Conservation (phyloP, 2,888 invertebrate genomes). For the Ganaspis brasiliensis region DNA sequence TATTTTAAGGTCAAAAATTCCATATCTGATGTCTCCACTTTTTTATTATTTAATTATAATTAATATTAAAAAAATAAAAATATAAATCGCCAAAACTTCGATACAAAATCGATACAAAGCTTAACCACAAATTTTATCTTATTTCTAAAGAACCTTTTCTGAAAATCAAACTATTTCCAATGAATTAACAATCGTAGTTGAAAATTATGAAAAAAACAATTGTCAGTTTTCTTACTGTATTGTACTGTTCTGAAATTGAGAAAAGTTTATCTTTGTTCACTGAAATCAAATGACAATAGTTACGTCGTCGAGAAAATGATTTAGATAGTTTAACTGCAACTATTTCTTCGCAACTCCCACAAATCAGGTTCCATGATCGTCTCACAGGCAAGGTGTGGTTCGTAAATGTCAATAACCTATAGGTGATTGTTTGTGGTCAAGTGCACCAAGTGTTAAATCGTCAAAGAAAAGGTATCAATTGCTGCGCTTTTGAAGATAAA, state of each 20-base stretch:
- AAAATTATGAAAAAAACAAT: too few relatives aligned
- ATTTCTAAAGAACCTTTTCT: too few relatives aligned
- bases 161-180: too few relatives aligned
- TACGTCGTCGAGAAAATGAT: background rate
- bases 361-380: background rate
- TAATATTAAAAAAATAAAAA: too few relatives aligned
- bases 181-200: too few relatives aligned
- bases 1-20: too few relatives aligned
- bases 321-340: background rate
- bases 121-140: too few relatives aligned
- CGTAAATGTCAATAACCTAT: slow-evolving; percentile 1
- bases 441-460: background rate
- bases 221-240: background rate
- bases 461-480: background rate
- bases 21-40: too few relatives aligned
- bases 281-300: background rate
- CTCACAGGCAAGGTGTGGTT: background rate
- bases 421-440: background rate
- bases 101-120: too few relatives aligned
- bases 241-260: background rate
- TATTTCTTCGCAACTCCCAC: background rate
- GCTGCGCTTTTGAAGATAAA: background rate
- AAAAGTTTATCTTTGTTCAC: background rate
- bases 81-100: too few relatives aligned
- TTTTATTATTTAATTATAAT: too few relatives aligned